Evolutionary conservation across 2,113 vertebrate genomes (phyloP).

Genomic region (Aix galericulata): DNA sequence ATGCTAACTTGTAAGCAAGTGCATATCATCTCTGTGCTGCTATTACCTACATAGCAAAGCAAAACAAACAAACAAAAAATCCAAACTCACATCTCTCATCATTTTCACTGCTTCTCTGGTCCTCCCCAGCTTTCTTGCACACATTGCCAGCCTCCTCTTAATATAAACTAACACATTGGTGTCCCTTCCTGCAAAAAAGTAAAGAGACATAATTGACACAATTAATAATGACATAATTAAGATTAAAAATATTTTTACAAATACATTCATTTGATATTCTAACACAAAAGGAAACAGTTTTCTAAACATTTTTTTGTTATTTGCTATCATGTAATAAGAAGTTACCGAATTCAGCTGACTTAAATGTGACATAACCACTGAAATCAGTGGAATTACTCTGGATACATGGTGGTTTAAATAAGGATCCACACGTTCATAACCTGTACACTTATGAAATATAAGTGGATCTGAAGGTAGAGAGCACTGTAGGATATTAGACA

Average conservation of each 20-base stretch:
- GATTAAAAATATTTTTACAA: neutral
- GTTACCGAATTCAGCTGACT: neutral
- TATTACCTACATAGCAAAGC: neutral
- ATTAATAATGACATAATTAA: neutral
- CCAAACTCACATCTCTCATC: constrained; percentile 97
- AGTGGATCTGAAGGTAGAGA: neutral
- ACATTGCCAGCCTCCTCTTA: constrained; percentile 98
- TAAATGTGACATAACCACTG: neutral
- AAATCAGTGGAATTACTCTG: neutral
- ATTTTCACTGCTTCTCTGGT: constrained; percentile 98
- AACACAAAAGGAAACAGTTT: neutral
- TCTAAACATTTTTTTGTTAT: neutral
- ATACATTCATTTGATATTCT: constrained; percentile 1
- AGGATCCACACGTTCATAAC: neutral
- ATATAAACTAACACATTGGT: constrained; percentile 98
- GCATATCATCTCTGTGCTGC: neutral
- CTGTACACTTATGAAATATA: neutral
- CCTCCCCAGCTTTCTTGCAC: constrained; percentile 94
- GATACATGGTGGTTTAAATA: neutral
- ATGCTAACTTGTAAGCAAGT: neutral
- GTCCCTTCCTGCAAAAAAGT: constrained; percentile 87
- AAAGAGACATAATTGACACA: neutral
- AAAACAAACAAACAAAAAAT: neutral
- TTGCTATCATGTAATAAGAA: neutral
- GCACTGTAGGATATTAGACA: neutral